Evolutionary conservation across 2,113 vertebrate genomes (phyloP).

Genomic region (Suricata suricatta): DNA sequence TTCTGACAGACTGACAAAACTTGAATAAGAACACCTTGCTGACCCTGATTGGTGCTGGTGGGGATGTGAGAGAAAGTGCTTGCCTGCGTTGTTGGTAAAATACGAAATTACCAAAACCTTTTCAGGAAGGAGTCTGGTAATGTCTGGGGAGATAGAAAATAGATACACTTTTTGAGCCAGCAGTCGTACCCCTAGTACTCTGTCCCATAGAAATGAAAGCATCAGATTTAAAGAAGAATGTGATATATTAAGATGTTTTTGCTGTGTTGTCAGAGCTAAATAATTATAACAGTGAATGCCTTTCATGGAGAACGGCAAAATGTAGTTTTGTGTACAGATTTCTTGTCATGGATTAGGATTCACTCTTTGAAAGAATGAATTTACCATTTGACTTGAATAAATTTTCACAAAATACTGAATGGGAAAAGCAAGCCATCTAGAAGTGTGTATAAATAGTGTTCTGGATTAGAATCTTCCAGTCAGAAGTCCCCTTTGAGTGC

Average conservation of each 20-base stretch:
- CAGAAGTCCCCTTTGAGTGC: not conserved
- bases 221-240: not conserved
- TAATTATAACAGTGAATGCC: not conserved
- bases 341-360: not conserved
- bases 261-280: not conserved
- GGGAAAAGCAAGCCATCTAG: not conserved
- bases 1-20: not conserved
- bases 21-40: not conserved
- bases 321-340: not conserved
- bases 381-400: not conserved
- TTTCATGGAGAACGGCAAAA: not conserved
- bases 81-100: not conserved
- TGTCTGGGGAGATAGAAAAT: not conserved
- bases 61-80: no score
- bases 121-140: not conserved
- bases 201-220: not conserved
- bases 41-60: not conserved
- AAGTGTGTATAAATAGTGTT: not conserved
- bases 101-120: not conserved
- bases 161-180: not conserved
- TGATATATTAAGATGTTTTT: not conserved
- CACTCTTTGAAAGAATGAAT: not conserved
- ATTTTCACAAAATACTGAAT: not conserved
- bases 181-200: not conserved
- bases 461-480: not conserved